These are phyloP conservation scores for Cepphus grylle DNA, from an alignment of 2,113 vertebrate species.

Conservation along the genomic window DNA sequence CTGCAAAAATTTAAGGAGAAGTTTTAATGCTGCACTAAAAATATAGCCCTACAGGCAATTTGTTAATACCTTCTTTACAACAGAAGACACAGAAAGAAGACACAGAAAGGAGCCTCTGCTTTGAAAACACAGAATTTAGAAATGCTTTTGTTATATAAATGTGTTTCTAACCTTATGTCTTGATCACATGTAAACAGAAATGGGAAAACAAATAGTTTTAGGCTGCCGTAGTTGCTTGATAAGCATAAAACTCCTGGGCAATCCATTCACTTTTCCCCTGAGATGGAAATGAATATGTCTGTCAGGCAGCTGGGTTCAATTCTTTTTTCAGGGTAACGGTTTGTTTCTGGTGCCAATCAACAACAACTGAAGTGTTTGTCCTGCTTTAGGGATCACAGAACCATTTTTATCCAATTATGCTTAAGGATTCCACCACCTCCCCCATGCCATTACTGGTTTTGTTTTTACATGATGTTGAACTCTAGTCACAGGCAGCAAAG, in stretches of 20 bases:
- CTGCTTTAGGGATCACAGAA: background rate
- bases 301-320: constrained; percentile 17
- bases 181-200: constrained; percentile 6
- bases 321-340: background rate
- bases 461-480: background rate
- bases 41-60: background rate
- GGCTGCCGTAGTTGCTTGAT: constrained; percentile 22
- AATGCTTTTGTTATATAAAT: background rate
- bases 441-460: background rate
- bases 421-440: background rate
- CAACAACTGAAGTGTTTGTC: background rate
- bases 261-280: constrained; percentile 21
- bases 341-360: constrained; percentile 36
- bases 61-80: constrained; percentile 7
- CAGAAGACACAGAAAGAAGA: no score
- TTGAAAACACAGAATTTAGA: background rate
- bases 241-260: constrained; percentile 42
- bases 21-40: background rate
- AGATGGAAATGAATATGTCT: constrained; percentile 44
- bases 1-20: background rate
- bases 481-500: background rate
- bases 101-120: background rate
- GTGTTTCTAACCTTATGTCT: background rate
- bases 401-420: constrained; percentile 22
- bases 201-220: background rate